Conservation (phyloP, 2,113 vertebrate species). For the Hirundichthys speculiger region DNA sequence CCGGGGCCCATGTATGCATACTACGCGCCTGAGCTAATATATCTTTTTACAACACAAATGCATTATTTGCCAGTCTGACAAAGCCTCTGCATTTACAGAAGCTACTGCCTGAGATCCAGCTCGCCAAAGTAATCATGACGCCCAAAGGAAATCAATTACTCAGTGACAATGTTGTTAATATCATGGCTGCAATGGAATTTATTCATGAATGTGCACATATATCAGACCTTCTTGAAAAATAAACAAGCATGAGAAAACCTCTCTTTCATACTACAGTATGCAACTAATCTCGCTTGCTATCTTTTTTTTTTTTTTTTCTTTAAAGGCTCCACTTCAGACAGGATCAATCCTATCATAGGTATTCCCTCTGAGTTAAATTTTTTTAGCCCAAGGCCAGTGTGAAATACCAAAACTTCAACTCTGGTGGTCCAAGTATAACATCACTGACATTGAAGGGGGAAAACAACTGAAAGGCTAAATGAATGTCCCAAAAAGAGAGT, state of each 20-base stretch:
- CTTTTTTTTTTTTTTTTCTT: too few species aligned
- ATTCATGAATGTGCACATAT: conserved; percentile 22
- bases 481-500: conserved; percentile 50
- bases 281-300: background rate
- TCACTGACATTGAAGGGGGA: conserved; percentile 57
- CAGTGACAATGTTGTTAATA: conserved; percentile 34
- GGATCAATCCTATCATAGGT: conserved; percentile 5
- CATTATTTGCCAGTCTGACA: conserved; percentile 59
- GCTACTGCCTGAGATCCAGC: conserved; percentile 15
- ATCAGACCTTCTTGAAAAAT: conserved; percentile 30
- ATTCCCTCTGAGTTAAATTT: conserved; percentile 36
- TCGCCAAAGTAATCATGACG: conserved; percentile 25
- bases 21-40: conserved; percentile 45
- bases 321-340: conserved; percentile 27
- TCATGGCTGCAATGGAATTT: conserved; percentile 17
- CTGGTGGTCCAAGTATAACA: conserved; percentile 62
- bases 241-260: conserved; percentile 11
- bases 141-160: conserved; percentile 70
- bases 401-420: conserved; percentile 63
- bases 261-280: background rate
- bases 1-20: conserved; percentile 24
- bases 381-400: conserved; percentile 42
- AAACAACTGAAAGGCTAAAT: conserved; percentile 57
- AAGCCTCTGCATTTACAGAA: conserved; percentile 49
- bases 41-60: conserved; percentile 70